Evolutionary conservation across 1,140 invertebrate species (phyloP).

Genomic region (Drosophila miranda): DNA sequence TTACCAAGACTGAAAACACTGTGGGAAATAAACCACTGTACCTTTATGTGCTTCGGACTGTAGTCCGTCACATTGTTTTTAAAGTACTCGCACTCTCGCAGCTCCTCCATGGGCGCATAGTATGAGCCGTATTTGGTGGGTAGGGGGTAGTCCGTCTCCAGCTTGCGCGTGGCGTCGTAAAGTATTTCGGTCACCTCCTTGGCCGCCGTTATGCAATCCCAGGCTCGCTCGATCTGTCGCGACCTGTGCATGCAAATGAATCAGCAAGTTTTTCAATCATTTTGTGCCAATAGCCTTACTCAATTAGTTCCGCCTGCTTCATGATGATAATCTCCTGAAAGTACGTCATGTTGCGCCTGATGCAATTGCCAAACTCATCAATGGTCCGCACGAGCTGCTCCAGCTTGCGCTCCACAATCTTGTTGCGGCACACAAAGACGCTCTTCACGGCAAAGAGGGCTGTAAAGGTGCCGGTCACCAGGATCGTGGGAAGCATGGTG

Average conservation of each 20-base stretch:
- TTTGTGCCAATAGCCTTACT: slow-evolving; percentile 38
- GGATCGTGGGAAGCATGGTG: slow-evolving; percentile 52
- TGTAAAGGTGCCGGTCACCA: slow-evolving; percentile 63
- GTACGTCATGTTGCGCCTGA: slow-evolving; percentile 79
- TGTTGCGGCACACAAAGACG: slow-evolving; percentile 75
- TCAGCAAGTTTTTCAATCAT: background rate
- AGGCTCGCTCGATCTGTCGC: slow-evolving; percentile 77
- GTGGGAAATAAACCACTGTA: background rate
- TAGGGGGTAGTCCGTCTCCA: slow-evolving; percentile 70
- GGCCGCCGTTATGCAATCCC: slow-evolving; percentile 79
- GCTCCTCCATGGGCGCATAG: slow-evolving; percentile 79
- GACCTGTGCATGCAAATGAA: slow-evolving; percentile 48
- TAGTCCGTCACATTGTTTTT: slow-evolving; percentile 80
- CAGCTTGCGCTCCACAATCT: slow-evolving; percentile 73
- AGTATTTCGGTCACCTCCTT: slow-evolving; percentile 80
- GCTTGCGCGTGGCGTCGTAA: slow-evolving; percentile 76
- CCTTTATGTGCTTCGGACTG: slow-evolving; percentile 80
- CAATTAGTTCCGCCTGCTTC: slow-evolving; percentile 77
- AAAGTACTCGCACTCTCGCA: slow-evolving; percentile 80
- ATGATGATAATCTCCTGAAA: slow-evolving; percentile 81
- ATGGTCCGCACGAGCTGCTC: slow-evolving; percentile 73
- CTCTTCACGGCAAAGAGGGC: slow-evolving; percentile 67
- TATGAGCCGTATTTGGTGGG: slow-evolving; percentile 61
- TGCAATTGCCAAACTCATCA: slow-evolving; percentile 81
- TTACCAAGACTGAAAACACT: background rate